These are phyloP conservation scores for Peromyscus leucopus DNA, from an alignment of 2,113 vertebrate genomes.

Conservation along the genomic window DNA sequence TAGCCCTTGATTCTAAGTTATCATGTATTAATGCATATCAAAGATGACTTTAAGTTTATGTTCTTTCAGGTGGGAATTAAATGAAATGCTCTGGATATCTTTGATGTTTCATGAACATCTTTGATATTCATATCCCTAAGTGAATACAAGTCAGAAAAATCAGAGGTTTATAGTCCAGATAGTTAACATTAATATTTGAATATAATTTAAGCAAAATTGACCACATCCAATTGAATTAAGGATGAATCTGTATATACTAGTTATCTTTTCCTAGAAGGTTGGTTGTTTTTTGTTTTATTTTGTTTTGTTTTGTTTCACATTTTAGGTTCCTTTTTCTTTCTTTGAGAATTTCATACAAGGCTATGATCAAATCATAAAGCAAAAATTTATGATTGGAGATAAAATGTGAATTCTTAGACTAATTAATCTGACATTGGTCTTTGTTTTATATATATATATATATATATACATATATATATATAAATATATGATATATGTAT, in stretches of 20 bases:
- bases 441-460: neutral
- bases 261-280: slow-evolving; percentile 50
- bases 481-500: neutral
- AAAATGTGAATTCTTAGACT: neutral
- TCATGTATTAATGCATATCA: neutral
- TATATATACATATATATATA: neutral
- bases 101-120: slow-evolving; percentile 66
- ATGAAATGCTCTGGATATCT: slow-evolving; percentile 53
- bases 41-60: slow-evolving; percentile 52
- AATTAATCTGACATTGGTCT: slow-evolving; percentile 1
- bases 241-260: slow-evolving; percentile 62
- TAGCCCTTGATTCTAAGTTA: neutral
- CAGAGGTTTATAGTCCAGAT: slow-evolving; percentile 64
- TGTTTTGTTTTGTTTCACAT: no score
- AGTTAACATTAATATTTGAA: slow-evolving; percentile 77
- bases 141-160: slow-evolving; percentile 74
- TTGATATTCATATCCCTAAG: slow-evolving; percentile 36
- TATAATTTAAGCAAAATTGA: slow-evolving; percentile 78
- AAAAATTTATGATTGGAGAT: slow-evolving; percentile 60
- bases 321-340: neutral
- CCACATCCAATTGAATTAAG: slow-evolving; percentile 77
- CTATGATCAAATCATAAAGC: slow-evolving; percentile 66
- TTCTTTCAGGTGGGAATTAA: slow-evolving; percentile 72
- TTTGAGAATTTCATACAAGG: neutral
- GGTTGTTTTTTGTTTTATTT: neutral